Conservation (phyloP, 1,140 invertebrate species). For the Condylostylus longicornis region DNA sequence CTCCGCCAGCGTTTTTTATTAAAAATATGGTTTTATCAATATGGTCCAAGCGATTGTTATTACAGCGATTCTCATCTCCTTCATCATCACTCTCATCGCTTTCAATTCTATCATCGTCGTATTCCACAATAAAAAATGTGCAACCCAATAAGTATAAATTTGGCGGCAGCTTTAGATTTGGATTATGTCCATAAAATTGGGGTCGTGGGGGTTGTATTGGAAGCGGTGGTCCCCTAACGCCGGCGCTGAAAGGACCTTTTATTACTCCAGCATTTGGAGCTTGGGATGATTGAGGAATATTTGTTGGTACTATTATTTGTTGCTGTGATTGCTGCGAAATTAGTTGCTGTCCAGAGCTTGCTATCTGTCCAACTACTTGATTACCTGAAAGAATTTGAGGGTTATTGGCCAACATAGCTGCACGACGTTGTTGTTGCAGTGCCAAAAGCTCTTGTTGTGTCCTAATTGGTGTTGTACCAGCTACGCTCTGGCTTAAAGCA, state of each 20-base stretch:
- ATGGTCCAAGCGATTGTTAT: conserved; percentile 42
- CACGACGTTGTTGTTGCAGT: conserved; percentile 15
- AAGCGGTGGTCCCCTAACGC: conserved; percentile 12
- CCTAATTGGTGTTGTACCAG: conserved; percentile 19
- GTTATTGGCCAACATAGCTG: conserved; percentile 14
- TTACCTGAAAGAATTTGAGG: not conserved
- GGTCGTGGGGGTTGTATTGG: conserved; percentile 38
- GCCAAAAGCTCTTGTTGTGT: conserved; percentile 31
- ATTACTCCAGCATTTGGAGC: conserved; percentile 14
- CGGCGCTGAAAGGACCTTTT: conserved; percentile 10
- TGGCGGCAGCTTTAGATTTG: conserved; percentile 68
- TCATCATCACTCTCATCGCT: conserved; percentile 36
- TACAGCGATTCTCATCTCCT: too few relatives aligned
- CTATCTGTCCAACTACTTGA: not conserved
- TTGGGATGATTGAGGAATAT: conserved; percentile 7
- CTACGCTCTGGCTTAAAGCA: conserved; percentile 25
- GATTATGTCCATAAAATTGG: conserved; percentile 75
- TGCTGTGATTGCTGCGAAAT: too few relatives aligned
- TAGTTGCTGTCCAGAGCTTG: conserved; percentile 21
- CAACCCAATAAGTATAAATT: conserved; percentile 83
- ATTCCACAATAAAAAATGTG: conserved; percentile 76
- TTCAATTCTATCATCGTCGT: conserved; percentile 41
- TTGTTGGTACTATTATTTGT: conserved; percentile 19
- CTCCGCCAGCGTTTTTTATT: conserved; percentile 76
- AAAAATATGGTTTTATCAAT: conserved; percentile 60